Conservation (phyloP, 2,113 vertebrate genomes). For the Pardalotus punctatus region DNA sequence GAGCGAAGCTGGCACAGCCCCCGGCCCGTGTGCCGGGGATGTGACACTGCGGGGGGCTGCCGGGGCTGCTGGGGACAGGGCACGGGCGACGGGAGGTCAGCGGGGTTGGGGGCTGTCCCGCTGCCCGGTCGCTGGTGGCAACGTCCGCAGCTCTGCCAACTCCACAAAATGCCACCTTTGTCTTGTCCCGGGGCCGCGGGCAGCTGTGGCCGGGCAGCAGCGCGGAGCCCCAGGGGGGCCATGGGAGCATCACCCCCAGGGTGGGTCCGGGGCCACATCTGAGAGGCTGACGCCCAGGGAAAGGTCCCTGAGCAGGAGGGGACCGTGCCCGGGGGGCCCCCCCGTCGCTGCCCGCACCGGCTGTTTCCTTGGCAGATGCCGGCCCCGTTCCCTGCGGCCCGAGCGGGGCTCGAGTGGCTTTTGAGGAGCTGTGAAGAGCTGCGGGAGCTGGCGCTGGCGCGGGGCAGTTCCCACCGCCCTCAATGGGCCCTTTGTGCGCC, state of each 20-base stretch:
- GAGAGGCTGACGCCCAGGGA: background rate
- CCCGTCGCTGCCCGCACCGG: accelerated
- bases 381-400: background rate
- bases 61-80: background rate
- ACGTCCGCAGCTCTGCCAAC: background rate
- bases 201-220: background rate
- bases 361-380: background rate
- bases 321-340: accelerated
- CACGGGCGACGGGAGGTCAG: background rate
- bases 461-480: constrained; percentile 42
- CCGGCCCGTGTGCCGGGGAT: background rate
- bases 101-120: background rate
- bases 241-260: accelerated
- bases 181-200: background rate
- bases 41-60: background rate
- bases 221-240: background rate
- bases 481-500: constrained; percentile 72
- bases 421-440: constrained; percentile 66
- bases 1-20: background rate
- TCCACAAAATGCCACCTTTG: constrained; percentile 11
- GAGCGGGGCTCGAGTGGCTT: constrained; percentile 51
- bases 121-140: constrained; percentile 41
- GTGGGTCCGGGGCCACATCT: accelerated
- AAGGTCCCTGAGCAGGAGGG: background rate
- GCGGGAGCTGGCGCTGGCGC: constrained; percentile 34